These are phyloP conservation scores for Branchipolynoe longqiensis DNA, from an alignment of 2,888 invertebrate genomes.

Conservation along the genomic window DNA sequence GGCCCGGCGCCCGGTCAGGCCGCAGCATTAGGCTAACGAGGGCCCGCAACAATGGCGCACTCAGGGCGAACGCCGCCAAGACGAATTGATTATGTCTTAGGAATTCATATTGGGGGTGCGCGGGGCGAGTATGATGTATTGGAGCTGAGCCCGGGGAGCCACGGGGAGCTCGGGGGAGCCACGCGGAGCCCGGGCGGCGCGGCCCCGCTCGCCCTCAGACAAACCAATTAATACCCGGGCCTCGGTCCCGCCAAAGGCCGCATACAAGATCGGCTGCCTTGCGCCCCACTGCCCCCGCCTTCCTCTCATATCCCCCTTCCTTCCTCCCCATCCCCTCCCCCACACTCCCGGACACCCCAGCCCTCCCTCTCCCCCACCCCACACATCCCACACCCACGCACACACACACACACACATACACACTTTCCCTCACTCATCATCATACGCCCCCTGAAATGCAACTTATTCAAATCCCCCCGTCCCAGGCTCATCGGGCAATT, in stretches of 20 bases:
- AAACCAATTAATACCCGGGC: slow-evolving; percentile 54
- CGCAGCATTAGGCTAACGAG: slow-evolving; percentile 59
- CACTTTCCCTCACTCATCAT: too few relatives aligned
- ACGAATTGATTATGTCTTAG: slow-evolving; percentile 58
- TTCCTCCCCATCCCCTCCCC: too few relatives aligned
- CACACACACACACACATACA: too few relatives aligned
- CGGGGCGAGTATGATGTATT: slow-evolving; percentile 52
- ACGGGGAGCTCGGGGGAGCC: too few relatives aligned
- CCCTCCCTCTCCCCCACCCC: too few relatives aligned
- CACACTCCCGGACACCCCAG: too few relatives aligned
- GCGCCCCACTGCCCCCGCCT: slow-evolving; percentile 34
- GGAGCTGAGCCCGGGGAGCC: too few relatives aligned
- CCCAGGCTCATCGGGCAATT: slow-evolving; percentile 43
- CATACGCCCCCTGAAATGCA: slow-evolving; percentile 20
- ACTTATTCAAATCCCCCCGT: slow-evolving; percentile 50
- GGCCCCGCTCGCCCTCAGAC: slow-evolving; percentile 49
- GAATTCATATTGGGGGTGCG: slow-evolving; percentile 54
- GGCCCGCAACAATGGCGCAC: slow-evolving; percentile 42
- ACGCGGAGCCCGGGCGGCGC: too few relatives aligned
- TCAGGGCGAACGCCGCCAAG: slow-evolving; percentile 30
- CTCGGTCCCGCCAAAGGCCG: slow-evolving; percentile 43
- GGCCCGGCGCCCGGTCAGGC: slow-evolving; percentile 35
- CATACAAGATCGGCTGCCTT: slow-evolving; percentile 52
- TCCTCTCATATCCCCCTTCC: too few relatives aligned
- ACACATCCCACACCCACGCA: too few relatives aligned